These are phyloP conservation scores for Phyllostomus discolor DNA, from an alignment of 2,113 vertebrate genomes.

Conservation along the genomic window DNA sequence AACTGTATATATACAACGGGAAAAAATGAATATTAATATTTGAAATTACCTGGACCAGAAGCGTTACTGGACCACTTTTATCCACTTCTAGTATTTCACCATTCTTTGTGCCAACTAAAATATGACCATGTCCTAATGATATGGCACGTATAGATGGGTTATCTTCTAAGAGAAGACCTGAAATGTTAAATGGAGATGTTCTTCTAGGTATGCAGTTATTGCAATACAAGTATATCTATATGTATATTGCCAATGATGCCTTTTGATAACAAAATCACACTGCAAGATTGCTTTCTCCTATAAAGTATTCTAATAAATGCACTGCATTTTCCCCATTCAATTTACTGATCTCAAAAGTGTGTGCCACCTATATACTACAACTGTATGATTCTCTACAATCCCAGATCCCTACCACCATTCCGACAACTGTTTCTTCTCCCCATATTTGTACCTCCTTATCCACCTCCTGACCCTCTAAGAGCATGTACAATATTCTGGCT, in stretches of 20 bases:
- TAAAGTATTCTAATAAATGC: constrained; percentile 36
- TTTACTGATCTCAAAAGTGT: constrained; percentile 25
- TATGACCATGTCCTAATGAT: constrained; percentile 97
- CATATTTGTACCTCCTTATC: not conserved
- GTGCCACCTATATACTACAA: not conserved
- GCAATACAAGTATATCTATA: not conserved
- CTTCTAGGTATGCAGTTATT: constrained; percentile 44
- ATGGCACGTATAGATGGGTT: constrained; percentile 99
- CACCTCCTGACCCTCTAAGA: not conserved
- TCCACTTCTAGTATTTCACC: constrained; percentile 98
- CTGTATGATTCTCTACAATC: not conserved
- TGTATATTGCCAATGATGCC: not conserved
- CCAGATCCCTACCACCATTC: not conserved
- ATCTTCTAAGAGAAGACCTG: constrained; percentile 97
- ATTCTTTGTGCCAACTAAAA: constrained; percentile 98
- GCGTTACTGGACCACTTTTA: constrained; percentile 96
- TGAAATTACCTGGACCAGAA: constrained; percentile 85
- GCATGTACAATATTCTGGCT: not conserved
- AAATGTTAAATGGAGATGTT: constrained; percentile 49
- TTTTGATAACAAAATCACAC: constrained; percentile 18
- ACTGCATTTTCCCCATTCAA: not conserved
- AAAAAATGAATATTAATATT: not conserved
- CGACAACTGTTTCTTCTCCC: not conserved
- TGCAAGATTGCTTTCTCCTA: not conserved
- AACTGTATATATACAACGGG: not conserved